Base-by-base conservation (phyloP, 2,797 vertebrate species). In the Gallinago stenura region DNA sequence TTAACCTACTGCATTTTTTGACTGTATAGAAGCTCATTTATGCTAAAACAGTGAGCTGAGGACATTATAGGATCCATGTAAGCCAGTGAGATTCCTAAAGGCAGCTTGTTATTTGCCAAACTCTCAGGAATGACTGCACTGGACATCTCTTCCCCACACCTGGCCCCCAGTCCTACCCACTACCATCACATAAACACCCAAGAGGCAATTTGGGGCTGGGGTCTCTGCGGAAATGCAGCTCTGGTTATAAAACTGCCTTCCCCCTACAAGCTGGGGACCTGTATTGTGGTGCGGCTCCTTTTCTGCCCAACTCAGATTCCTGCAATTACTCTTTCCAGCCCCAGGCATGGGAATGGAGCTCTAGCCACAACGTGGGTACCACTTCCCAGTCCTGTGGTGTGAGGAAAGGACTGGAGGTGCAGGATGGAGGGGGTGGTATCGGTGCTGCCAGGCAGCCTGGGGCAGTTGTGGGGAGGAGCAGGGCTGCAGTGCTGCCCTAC, bases 301-400 rank as follows among this genome's bases (percentile, higher is more conserved):
- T 66, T 56, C 78, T 45, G 35, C 33, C 79, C 26, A 8, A 1
- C 12, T 2, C 21, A 2, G 26, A 18, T 57, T 86, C 45, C 41
- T 75, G 30, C 30, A 2, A 2, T 12, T 6, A 8, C 0, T 0
- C 26, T 68, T 85, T 51, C 50, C 0, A 0, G 25, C 41, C 39
- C 6, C 4, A 37, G 72, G 50, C 0, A 0, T 71, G 85, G 70
- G 85, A 90, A 58, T 1, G 1, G 69, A 50, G 48, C 53, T 71
- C 17, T 28, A 13, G 45, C 65, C 79, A n/a, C 72, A 35, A 2
- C 3, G 0, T 0, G 0, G 53, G 60, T 37, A 66, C 84, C 53
- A 0, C 72, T 94, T 93, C 77, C 90, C 26, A n/a, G 14, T 61
- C 8, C 61, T 35, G 91, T 0, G 14, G 43, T 43, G 45, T 20